Conservation (phyloP, 2,113 vertebrate species). For the Gallinago paraguaiae region DNA sequence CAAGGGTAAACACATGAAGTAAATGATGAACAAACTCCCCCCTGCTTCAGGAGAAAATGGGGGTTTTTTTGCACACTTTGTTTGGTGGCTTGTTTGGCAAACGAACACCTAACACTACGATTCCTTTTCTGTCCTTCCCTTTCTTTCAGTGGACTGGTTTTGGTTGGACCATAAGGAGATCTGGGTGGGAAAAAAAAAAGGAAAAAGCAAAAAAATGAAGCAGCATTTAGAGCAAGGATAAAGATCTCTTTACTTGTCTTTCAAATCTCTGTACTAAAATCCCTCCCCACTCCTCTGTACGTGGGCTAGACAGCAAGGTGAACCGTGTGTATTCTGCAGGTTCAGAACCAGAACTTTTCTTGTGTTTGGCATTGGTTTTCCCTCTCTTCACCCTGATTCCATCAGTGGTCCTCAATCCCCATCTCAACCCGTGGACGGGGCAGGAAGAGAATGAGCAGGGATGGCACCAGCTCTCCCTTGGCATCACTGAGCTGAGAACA, state of each 20-base stretch:
- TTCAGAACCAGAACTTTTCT: neutral
- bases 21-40: conserved; percentile 8
- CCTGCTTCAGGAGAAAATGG: neutral
- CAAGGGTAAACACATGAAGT: conserved; percentile 52
- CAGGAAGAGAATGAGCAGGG: neutral
- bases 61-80: neutral
- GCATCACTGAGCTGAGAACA: neutral
- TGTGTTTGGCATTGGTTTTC: neutral
- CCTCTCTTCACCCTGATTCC: neutral
- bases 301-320: neutral
- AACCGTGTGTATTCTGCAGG: neutral
- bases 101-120: neutral
- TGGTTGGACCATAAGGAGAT: neutral
- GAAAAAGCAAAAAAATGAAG: neutral
- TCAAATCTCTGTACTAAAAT: neutral
- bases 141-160: neutral
- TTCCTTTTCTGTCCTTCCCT: neutral
- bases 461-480: fast-evolving
- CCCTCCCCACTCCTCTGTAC: neutral
- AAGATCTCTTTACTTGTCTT: neutral
- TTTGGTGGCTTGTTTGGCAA: neutral
- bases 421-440: neutral
- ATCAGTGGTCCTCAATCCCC: neutral
- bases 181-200: neutral
- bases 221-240: neutral